Percentiles rank a stretch among this genome's conserved stretches.
These are phyloP conservation scores for Limnephilus auricula DNA, from an alignment of 2,888 invertebrate species.

Conservation along the genomic window DNA sequence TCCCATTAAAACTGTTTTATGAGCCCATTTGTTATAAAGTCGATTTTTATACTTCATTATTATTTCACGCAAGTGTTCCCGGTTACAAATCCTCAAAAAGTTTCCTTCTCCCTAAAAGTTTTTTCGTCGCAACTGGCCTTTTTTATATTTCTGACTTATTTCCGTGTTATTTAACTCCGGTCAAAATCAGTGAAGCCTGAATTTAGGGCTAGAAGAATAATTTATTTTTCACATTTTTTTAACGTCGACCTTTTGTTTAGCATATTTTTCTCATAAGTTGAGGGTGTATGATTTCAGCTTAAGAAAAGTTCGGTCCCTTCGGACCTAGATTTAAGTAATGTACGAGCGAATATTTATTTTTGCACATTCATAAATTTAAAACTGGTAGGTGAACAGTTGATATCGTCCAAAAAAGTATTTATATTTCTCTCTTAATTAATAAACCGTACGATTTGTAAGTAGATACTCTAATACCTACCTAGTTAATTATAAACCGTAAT, in stretches of 20 bases:
- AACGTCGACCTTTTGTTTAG: background rate
- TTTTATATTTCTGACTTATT: conserved; percentile 8
- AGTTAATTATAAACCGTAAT: too few species aligned
- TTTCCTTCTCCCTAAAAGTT: background rate
- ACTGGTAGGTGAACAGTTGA: too few species aligned
- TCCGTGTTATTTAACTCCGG: conserved; percentile 17
- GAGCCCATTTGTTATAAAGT: background rate
- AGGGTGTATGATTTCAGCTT: background rate
- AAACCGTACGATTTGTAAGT: too few species aligned
- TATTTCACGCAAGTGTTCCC: background rate
- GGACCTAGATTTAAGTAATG: background rate
- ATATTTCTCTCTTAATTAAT: too few species aligned
- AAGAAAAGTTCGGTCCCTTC: background rate
- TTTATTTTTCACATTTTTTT: background rate
- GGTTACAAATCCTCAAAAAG: background rate
- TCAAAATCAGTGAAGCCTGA: background rate
- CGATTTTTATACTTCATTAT: background rate
- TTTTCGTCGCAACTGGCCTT: background rate
- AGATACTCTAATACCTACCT: too few species aligned
- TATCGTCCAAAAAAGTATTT: too few species aligned
- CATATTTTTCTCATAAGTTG: background rate
- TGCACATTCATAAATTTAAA: too few species aligned
- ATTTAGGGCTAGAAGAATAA: background rate
- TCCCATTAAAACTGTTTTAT: background rate
- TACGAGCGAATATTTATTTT: background rate